Percentiles rank a stretch among this genome's conserved stretches.
phyloP scores from a whole-genome alignment of 2,888 invertebrate genomes.

The Pheosia gnoma region DNA sequence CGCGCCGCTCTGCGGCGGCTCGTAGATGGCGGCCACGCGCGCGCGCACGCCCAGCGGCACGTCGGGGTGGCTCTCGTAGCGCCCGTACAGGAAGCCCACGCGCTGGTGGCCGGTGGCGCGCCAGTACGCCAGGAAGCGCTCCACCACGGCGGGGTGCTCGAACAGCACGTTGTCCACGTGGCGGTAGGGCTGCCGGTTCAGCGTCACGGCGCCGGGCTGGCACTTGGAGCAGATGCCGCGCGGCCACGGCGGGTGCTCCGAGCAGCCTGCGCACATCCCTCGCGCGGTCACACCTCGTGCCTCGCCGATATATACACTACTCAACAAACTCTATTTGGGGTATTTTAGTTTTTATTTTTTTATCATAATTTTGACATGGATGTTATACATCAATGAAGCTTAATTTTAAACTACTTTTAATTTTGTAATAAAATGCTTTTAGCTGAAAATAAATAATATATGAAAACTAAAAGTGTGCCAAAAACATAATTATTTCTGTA shows the following conservation, averaged over 20 bases:
- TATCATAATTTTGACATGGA: no score
- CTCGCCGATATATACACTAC: no score
- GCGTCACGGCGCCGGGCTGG: conserved; percentile 98
- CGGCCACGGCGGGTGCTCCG: conserved; percentile 99
- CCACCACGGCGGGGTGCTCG: conserved; percentile 97
- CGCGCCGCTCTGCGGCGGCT: conserved; percentile 96
- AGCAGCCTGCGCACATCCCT: conserved; percentile 86
- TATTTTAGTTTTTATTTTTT: no score
- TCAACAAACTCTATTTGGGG: no score
- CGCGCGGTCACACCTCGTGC: no score
- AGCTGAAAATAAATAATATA: no score
- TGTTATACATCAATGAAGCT: no score
- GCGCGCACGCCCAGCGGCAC: conserved; percentile 83
- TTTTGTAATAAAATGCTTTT: no score
- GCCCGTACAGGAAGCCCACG: conserved; percentile 96
- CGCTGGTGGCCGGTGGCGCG: conserved; percentile 96
- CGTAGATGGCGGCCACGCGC: conserved; percentile 96
- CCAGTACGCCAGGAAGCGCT: conserved; percentile 98
- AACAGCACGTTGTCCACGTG: conserved; percentile 99
- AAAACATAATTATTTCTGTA: no score
- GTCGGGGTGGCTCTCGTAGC: conserved; percentile 94
- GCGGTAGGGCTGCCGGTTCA: conserved; percentile 96
- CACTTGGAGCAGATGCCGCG: conserved; percentile 99
- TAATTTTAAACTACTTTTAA: no score
- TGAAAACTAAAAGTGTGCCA: no score